Conservation (phyloP, 2,113 vertebrate species). For the Saguinus imperator region DNA sequence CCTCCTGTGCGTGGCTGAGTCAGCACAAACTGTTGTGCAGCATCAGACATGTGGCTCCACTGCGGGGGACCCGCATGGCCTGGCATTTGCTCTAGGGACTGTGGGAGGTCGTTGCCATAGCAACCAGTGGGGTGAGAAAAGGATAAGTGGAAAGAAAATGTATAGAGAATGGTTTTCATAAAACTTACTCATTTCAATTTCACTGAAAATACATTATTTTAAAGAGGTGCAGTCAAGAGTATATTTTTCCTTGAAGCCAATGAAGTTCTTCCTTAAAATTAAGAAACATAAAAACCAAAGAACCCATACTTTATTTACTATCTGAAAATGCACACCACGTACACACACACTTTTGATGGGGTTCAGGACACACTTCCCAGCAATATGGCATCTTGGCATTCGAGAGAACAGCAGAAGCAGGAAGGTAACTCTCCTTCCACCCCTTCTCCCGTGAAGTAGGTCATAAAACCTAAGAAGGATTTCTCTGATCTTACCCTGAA, state of each 20-base stretch:
- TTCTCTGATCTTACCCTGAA: not conserved
- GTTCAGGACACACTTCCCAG: not conserved
- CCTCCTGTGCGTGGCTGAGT: constrained; percentile 52
- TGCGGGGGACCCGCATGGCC: not conserved
- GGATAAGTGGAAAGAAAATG: not conserved
- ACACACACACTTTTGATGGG: not conserved
- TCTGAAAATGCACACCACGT: not conserved
- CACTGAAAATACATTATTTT: not conserved
- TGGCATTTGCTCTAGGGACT: constrained; percentile 59
- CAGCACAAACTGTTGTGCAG: constrained; percentile 62
- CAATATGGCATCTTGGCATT: not conserved
- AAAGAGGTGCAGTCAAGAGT: not conserved
- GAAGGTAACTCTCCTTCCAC: not conserved
- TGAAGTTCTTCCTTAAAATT: not conserved
- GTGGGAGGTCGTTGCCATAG: constrained; percentile 72
- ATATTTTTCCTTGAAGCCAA: constrained; percentile 3
- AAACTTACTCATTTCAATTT: not conserved
- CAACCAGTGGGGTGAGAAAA: constrained; percentile 37
- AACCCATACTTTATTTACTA: not conserved
- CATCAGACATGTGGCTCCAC: not conserved
- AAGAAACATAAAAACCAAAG: not conserved
- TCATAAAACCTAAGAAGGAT: not conserved
- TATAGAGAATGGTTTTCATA: not conserved
- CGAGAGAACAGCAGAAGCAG: not conserved
- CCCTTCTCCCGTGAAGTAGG: not conserved